phyloP scores from a whole-genome alignment of 1,140 invertebrate species.

The Tribolium castaneum region DNA sequence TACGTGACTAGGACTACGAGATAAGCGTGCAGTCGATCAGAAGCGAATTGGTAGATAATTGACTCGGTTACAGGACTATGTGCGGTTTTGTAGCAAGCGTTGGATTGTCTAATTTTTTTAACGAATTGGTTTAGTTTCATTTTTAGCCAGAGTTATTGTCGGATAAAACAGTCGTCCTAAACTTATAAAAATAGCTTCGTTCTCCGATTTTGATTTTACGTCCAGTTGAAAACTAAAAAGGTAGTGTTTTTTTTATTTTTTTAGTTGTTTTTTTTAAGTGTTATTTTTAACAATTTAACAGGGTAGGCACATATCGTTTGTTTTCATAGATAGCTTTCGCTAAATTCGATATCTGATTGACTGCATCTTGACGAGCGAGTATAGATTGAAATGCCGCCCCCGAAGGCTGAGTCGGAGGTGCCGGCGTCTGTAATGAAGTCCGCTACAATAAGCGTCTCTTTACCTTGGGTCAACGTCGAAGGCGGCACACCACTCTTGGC shows the following conservation, averaged over 20 bases:
- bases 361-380: constrained; percentile 82
- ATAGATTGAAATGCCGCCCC: constrained; percentile 77
- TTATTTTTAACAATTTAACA: background rate
- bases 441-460: constrained; percentile 70
- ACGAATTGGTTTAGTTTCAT: too few relatives aligned
- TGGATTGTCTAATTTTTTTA: constrained; percentile 5
- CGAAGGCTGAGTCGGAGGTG: constrained; percentile 79
- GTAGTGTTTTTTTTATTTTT: too few relatives aligned
- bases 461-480: constrained; percentile 67
- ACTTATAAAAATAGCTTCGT: too few relatives aligned
- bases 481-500: constrained; percentile 57
- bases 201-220: background rate
- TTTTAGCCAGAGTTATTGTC: background rate
- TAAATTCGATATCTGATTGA: constrained; percentile 86
- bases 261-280: background rate
- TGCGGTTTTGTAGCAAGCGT: background rate
- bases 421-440: constrained; percentile 81
- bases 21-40: constrained; percentile 18
- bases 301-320: background rate
- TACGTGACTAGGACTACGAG: constrained; percentile 1
- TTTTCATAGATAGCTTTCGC: constrained; percentile 85
- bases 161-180: background rate
- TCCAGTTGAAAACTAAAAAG: background rate
- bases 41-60: constrained; percentile 27
- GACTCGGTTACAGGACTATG: constrained; percentile 23